Percentiles rank a stretch among this genome's conserved stretches.
phyloP scores from a whole-genome alignment of 1,140 invertebrate genomes.

The Rhynchophorus ferrugineus region DNA sequence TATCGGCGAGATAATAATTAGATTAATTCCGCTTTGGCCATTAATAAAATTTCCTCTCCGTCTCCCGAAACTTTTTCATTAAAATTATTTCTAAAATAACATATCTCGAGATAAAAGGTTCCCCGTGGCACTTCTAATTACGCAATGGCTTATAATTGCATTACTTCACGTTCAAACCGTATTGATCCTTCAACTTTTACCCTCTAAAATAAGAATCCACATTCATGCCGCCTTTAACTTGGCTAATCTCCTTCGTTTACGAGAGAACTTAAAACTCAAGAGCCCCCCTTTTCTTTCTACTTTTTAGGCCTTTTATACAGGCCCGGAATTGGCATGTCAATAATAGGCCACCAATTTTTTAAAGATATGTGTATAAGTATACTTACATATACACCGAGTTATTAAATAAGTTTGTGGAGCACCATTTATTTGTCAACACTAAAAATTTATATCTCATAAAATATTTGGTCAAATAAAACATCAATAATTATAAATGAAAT shows the following conservation, averaged over 20 bases:
- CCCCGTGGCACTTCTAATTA: slow-evolving; percentile 29
- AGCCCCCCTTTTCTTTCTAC: slow-evolving; percentile 16
- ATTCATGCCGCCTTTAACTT: slow-evolving; percentile 29
- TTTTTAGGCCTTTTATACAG: slow-evolving; percentile 18
- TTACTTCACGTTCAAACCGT: slow-evolving; percentile 30
- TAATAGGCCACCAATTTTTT: too few species aligned
- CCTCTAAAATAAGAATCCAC: slow-evolving; percentile 30
- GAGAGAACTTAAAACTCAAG: slow-evolving; percentile 25
- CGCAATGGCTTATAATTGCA: slow-evolving; percentile 34
- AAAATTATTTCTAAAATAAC: slow-evolving; percentile 33
- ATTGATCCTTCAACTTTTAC: slow-evolving; percentile 33
- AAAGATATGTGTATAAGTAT: too few species aligned
- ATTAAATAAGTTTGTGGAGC: too few species aligned
- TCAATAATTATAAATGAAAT: too few species aligned
- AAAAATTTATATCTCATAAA: too few species aligned
- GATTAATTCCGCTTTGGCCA: slow-evolving; percentile 24
- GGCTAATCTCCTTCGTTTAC: slow-evolving; percentile 32
- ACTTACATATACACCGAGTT: too few species aligned
- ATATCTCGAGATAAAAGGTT: slow-evolving; percentile 30
- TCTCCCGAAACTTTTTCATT: slow-evolving; percentile 30
- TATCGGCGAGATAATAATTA: slow-evolving; percentile 24
- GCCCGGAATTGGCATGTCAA: slow-evolving; percentile 2
- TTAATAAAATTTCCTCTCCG: slow-evolving; percentile 26
- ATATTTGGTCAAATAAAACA: too few species aligned
- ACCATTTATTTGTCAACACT: too few species aligned